Evolutionary conservation across 2,888 invertebrate genomes (phyloP).

Genomic region (Torymus texanus): DNA sequence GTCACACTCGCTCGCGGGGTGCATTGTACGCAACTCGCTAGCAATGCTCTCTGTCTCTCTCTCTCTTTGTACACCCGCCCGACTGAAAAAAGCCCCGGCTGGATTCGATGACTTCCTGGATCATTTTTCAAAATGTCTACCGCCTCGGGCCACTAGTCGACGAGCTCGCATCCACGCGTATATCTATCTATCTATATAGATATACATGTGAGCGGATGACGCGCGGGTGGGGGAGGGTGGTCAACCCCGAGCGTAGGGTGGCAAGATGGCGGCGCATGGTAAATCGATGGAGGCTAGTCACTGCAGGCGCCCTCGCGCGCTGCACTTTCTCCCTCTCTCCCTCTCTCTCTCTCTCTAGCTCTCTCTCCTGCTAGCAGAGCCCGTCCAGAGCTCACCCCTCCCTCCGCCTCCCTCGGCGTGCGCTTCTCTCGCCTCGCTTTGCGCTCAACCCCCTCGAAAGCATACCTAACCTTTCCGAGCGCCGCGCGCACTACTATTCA

Average conservation of each 20-base stretch:
- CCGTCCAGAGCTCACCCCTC: slow-evolving; percentile 55
- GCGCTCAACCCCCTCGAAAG: slow-evolving; percentile 59
- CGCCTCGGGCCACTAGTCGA: slow-evolving; percentile 60
- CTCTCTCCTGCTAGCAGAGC: slow-evolving; percentile 57
- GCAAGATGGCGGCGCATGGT: slow-evolving; percentile 75
- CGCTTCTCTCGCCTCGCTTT: slow-evolving; percentile 59
- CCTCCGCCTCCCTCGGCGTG: slow-evolving; percentile 53
- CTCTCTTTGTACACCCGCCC: not conserved
- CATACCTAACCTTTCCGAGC: slow-evolving; percentile 52
- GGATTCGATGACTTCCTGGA: slow-evolving; percentile 69
- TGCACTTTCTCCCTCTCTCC: slow-evolving; percentile 66
- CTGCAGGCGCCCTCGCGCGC: slow-evolving; percentile 72
- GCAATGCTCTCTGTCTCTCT: too few species aligned
- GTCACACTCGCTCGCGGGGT: slow-evolving; percentile 13
- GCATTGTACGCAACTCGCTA: slow-evolving; percentile 13
- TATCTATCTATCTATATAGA: not conserved
- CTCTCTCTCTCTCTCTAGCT: slow-evolving; percentile 62
- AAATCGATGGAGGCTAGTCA: slow-evolving; percentile 76
- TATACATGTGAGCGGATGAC: slow-evolving; percentile 36
- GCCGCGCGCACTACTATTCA: slow-evolving; percentile 19
- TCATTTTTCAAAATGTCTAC: slow-evolving; percentile 76
- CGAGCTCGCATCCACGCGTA: not conserved
- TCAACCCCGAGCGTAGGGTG: slow-evolving; percentile 74
- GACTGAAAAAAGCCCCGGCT: slow-evolving; percentile 9
- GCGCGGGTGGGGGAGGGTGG: slow-evolving; percentile 67